Conservation (phyloP, 2,113 vertebrate genomes). For the Siniperca chuatsi region DNA sequence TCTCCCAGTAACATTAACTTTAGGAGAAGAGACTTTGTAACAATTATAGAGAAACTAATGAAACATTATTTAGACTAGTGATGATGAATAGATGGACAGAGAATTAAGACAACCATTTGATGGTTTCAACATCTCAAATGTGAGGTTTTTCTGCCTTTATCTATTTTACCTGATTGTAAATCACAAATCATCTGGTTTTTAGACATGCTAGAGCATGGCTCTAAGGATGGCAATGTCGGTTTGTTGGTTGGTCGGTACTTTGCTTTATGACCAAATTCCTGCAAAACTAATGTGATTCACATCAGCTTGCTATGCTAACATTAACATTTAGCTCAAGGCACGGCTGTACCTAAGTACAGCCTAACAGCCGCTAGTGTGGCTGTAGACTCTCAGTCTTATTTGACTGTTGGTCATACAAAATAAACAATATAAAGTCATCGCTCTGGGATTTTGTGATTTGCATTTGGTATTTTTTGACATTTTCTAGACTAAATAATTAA, state of each 20-base stretch:
- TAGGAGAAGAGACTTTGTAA: conserved; percentile 30
- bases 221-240: background rate
- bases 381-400: too few species aligned
- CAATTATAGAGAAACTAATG: conserved; percentile 26
- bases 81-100: background rate
- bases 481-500: too few species aligned
- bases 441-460: too few species aligned
- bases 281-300: background rate
- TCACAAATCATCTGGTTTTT: background rate
- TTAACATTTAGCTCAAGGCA: background rate
- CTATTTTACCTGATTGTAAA: background rate
- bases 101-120: conserved; percentile 8
- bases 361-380: background rate
- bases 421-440: too few species aligned
- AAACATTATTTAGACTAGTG: background rate
- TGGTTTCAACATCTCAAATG: background rate
- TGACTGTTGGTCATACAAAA: too few species aligned
- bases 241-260: background rate
- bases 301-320: background rate
- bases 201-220: background rate
- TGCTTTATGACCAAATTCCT: background rate
- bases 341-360: background rate
- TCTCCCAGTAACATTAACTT: conserved; percentile 59
- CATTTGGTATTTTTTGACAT: too few species aligned
- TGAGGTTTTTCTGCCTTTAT: background rate